A percentile compares a stretch with the other conserved stretches of the same genome.
These are phyloP conservation scores for Scaptomyza flava DNA, from an alignment of 2,888 invertebrate genomes.

Conservation along the genomic window DNA sequence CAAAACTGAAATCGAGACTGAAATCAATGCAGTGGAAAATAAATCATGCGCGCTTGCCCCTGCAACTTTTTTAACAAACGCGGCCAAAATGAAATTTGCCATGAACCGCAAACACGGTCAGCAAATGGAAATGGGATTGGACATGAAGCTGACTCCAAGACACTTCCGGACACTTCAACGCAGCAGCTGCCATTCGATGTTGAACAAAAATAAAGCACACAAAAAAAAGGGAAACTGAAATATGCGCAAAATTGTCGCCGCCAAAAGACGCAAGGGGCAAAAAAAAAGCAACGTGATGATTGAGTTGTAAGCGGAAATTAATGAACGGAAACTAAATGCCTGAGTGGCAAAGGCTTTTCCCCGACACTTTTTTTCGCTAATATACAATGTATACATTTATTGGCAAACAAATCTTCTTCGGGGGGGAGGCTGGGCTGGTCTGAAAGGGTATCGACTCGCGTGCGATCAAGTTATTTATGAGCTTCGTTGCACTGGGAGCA, in stretches of 20 bases:
- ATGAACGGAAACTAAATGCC: constrained; percentile 78
- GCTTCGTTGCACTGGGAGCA: constrained; percentile 38
- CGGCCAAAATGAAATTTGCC: constrained; percentile 63
- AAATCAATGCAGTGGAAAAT: constrained; percentile 74
- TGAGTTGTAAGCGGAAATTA: constrained; percentile 77
- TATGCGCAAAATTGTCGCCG: constrained; percentile 57
- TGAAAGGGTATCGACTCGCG: constrained; percentile 18
- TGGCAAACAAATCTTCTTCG: constrained; percentile 48
- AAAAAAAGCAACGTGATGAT: constrained; percentile 53
- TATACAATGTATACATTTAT: constrained; percentile 37
- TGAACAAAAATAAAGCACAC: constrained; percentile 1
- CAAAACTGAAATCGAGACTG: constrained; percentile 35
- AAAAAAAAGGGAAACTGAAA: constrained; percentile 30
- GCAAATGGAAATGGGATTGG: constrained; percentile 49
- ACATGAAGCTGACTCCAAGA: constrained; percentile 33
- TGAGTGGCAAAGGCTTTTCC: constrained; percentile 26
- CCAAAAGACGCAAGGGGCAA: constrained; percentile 14
- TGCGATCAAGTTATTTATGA: constrained; percentile 66
- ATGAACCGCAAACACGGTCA: constrained; percentile 54
- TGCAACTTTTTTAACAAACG: constrained; percentile 66
- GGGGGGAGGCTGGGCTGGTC: neutral
- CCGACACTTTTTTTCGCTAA: constrained; percentile 25
- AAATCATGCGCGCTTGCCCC: constrained; percentile 63
- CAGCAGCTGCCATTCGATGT: constrained; percentile 21
- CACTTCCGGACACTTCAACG: constrained; percentile 38